Evolutionary conservation across 2,888 invertebrate genomes (phyloP).

Genomic region (Microctonus aethiopoides): DNA sequence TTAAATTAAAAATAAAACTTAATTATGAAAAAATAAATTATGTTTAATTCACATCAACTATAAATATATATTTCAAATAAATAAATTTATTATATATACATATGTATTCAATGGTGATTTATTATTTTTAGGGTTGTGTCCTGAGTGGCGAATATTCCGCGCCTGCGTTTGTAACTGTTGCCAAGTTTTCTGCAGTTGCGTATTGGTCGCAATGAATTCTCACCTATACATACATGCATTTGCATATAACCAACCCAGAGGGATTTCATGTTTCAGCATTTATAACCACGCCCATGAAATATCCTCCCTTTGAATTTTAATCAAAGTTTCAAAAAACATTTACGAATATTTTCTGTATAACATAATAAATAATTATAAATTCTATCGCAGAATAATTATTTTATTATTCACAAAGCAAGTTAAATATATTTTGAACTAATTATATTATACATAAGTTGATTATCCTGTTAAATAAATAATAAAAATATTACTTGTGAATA

Average conservation of each 20-base stretch:
- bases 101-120: neutral
- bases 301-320: neutral
- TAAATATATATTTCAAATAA: too few species aligned
- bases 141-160: neutral
- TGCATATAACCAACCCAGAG: neutral
- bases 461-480: too few species aligned
- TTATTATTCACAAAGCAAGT: too few species aligned
- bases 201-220: slow-evolving; percentile 22
- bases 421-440: too few species aligned
- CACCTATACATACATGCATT: neutral
- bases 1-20: too few species aligned
- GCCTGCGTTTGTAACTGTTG: slow-evolving; percentile 36
- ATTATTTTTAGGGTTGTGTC: neutral
- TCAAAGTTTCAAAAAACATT: neutral
- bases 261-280: slow-evolving; percentile 9
- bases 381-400: too few species aligned
- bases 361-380: too few species aligned
- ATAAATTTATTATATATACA: neutral
- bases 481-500: too few species aligned
- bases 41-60: too few species aligned
- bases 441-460: too few species aligned
- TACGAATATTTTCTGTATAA: too few species aligned
- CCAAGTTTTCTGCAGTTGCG: slow-evolving; percentile 14
- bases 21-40: too few species aligned
- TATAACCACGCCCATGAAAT: slow-evolving; percentile 25